Evolutionary conservation across 2,888 invertebrate species (phyloP).

Genomic region (Napeogenes sylphis): DNA sequence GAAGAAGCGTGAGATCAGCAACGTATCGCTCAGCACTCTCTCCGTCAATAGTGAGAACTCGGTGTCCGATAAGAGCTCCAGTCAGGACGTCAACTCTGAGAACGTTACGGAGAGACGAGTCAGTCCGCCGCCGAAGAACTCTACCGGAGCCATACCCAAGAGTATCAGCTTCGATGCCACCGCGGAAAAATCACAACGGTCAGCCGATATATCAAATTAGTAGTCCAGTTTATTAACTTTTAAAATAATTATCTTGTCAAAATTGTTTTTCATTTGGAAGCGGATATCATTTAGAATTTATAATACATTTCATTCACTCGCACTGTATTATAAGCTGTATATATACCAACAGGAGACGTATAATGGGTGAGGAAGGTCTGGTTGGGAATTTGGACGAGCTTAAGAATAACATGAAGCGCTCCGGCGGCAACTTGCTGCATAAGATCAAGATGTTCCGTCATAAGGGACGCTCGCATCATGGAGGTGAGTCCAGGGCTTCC

Average conservation of each 20-base stretch:
- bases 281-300: no score
- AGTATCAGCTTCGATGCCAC: conserved; percentile 95
- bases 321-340: no score
- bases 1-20: conserved; percentile 55
- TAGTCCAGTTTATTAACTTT: neutral
- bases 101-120: conserved; percentile 64
- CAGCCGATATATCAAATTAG: conserved; percentile 16
- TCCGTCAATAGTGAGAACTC: conserved; percentile 71
- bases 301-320: no score
- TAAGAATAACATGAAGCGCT: conserved; percentile 71
- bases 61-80: conserved; percentile 67
- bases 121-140: conserved; percentile 66
- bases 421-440: conserved; percentile 69
- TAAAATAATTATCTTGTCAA: neutral
- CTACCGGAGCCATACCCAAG: conserved; percentile 92
- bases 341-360: conserved; percentile 46
- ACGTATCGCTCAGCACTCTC: conserved; percentile 64
- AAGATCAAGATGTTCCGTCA: conserved; percentile 74
- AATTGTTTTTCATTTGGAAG: no score
- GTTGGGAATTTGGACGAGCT: conserved; percentile 66
- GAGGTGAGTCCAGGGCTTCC: conserved; percentile 38
- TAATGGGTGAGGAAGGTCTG: conserved; percentile 57
- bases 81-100: conserved; percentile 72
- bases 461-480: conserved; percentile 59
- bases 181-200: conserved; percentile 87